Percentiles rank a stretch among this genome's conserved stretches.
Evolutionary conservation across 2,888 invertebrate genomes (phyloP).

Genomic region (Erannis defoliaria): DNA sequence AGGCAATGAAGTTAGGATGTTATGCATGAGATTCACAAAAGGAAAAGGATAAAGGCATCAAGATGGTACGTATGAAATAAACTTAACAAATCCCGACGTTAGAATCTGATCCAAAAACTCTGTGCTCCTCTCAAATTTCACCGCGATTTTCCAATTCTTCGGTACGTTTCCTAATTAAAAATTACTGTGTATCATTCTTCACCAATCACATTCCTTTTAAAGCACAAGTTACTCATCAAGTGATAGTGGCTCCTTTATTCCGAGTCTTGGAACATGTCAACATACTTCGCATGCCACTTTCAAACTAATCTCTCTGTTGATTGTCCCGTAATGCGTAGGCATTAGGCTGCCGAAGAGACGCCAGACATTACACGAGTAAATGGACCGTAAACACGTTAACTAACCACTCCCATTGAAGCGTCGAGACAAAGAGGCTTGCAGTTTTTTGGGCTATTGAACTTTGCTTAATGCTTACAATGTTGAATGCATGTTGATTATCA

Average conservation of each 20-base stretch:
- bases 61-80: no score
- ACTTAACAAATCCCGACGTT: no score
- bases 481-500: neutral
- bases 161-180: neutral
- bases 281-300: constrained; percentile 28
- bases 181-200: neutral
- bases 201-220: neutral
- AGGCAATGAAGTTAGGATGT: no score
- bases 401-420: constrained; percentile 37
- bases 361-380: constrained; percentile 43
- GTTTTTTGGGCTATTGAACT: constrained; percentile 29
- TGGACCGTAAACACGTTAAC: constrained; percentile 45
- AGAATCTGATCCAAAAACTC: no score
- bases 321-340: constrained; percentile 39
- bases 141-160: neutral
- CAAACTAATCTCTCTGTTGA: constrained; percentile 38
- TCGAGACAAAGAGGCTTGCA: constrained; percentile 26
- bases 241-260: constrained; percentile 21
- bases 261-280: constrained; percentile 22
- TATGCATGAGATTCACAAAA: no score
- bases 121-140: no score
- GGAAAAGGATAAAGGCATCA: no score
- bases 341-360: constrained; percentile 37
- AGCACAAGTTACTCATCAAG: constrained; percentile 11
- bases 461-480: constrained; percentile 12